These are phyloP conservation scores for Phylloscopus trochilus DNA, from an alignment of 2,113 vertebrate species.

Conservation along the genomic window DNA sequence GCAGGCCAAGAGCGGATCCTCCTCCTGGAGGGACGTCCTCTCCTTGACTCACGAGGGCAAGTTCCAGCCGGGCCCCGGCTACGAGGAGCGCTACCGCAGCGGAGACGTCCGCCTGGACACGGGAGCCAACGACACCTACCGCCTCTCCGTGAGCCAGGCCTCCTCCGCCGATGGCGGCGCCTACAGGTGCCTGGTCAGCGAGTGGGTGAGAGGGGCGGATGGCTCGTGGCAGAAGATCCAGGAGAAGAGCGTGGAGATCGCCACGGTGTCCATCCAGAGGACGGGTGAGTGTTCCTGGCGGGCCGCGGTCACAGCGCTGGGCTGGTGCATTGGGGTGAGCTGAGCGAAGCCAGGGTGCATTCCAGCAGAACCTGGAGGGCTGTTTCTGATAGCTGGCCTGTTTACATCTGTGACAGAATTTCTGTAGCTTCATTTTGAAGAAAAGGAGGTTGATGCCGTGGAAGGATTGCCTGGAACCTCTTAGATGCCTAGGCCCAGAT, in stretches of 20 bases:
- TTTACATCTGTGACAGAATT: background rate
- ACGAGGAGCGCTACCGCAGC: constrained; percentile 74
- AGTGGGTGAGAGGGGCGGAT: constrained; percentile 84
- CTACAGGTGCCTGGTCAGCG: constrained; percentile 83
- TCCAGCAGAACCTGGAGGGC: background rate
- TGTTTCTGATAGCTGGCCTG: background rate
- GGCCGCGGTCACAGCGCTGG: background rate
- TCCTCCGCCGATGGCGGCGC: constrained; percentile 73
- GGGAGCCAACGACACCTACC: constrained; percentile 72
- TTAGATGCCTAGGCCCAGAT: background rate
- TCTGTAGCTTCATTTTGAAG: background rate
- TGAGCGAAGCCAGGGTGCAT: background rate
- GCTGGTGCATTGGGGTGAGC: background rate
- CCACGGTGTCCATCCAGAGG: constrained; percentile 74
- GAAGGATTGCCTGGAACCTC: background rate
- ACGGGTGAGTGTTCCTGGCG: constrained; percentile 76
- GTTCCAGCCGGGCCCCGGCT: constrained; percentile 70
- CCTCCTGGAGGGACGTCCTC: constrained; percentile 65
- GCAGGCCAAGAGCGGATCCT: constrained; percentile 70
- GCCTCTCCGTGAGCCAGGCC: constrained; percentile 76
- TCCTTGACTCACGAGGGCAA: constrained; percentile 81
- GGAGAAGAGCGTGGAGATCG: constrained; percentile 81
- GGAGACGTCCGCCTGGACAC: constrained; percentile 83
- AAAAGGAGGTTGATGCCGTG: background rate
- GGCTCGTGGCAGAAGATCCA: constrained; percentile 86